These are phyloP conservation scores for Cricetomys ansorgei DNA, from an alignment of 2,113 vertebrate genomes.

Conservation along the genomic window DNA sequence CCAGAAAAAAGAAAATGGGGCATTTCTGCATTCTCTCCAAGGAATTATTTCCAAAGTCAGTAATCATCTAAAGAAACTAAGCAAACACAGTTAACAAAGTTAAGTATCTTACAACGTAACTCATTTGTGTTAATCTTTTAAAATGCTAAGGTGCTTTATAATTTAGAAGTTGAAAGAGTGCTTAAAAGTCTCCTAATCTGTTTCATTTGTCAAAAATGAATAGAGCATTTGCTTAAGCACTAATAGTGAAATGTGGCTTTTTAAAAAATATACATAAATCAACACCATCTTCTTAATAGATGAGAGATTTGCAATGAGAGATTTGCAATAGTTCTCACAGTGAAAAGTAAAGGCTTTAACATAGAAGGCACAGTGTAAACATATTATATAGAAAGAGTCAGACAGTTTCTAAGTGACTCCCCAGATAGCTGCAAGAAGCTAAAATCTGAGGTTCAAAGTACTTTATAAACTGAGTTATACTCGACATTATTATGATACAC, in stretches of 20 bases:
- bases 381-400: constrained; percentile 14
- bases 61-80: constrained; percentile 26
- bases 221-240: neutral
- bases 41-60: constrained; percentile 4
- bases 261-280: constrained; percentile 57
- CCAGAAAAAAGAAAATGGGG: neutral
- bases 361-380: neutral
- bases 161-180: constrained; percentile 54
- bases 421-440: constrained; percentile 9
- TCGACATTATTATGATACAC: constrained; percentile 58
- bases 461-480: constrained; percentile 59
- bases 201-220: constrained; percentile 38
- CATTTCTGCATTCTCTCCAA: constrained; percentile 33
- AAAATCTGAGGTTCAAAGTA: constrained; percentile 39
- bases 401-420: constrained; percentile 22
- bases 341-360: neutral
- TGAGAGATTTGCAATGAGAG: neutral
- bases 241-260: constrained; percentile 42
- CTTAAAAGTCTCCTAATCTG: constrained; percentile 32
- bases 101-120: neutral
- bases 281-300: neutral
- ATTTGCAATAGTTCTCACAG: neutral
- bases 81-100: no score
- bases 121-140: neutral
- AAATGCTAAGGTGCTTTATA: constrained; percentile 12